Conservation (phyloP, 2,888 invertebrate genomes). For the Molorchus minor region DNA sequence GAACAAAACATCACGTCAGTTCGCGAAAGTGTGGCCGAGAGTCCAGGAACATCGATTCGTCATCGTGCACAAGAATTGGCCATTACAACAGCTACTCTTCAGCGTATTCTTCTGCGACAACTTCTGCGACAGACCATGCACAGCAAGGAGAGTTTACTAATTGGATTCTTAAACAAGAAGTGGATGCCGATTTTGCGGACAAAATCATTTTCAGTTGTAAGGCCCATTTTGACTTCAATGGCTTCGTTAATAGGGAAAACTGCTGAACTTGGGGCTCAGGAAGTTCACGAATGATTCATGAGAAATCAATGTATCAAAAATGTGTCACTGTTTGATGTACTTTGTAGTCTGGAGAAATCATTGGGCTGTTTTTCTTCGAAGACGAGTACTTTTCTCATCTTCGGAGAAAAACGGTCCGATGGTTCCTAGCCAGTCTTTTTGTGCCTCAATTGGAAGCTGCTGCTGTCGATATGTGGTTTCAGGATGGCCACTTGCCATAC, state of each 20-base stretch:
- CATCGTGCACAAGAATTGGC: slow-evolving; percentile 5
- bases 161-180: slow-evolving; percentile 9
- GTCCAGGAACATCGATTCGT: slow-evolving; percentile 5
- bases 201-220: slow-evolving; percentile 33
- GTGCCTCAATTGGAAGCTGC: slow-evolving; percentile 40
- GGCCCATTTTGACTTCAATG: slow-evolving; percentile 50
- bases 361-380: slow-evolving; percentile 54
- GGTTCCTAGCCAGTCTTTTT: slow-evolving; percentile 49
- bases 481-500: slow-evolving; percentile 49
- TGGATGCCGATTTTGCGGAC: slow-evolving; percentile 8
- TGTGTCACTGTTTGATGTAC: slow-evolving; percentile 54
- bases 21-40: neutral
- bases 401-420: slow-evolving; percentile 48
- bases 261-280: slow-evolving; percentile 48
- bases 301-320: slow-evolving; percentile 51
- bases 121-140: neutral
- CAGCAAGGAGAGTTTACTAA: neutral
- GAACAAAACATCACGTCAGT: neutral
- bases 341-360: slow-evolving; percentile 54
- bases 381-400: slow-evolving; percentile 51
- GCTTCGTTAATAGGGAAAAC: slow-evolving; percentile 54
- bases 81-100: neutral
- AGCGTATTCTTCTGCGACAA: neutral
- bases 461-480: slow-evolving; percentile 34
- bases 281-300: slow-evolving; percentile 45